Evolutionary conservation across 1,140 invertebrate species (phyloP).

Genomic region (Euwallacea similis): DNA sequence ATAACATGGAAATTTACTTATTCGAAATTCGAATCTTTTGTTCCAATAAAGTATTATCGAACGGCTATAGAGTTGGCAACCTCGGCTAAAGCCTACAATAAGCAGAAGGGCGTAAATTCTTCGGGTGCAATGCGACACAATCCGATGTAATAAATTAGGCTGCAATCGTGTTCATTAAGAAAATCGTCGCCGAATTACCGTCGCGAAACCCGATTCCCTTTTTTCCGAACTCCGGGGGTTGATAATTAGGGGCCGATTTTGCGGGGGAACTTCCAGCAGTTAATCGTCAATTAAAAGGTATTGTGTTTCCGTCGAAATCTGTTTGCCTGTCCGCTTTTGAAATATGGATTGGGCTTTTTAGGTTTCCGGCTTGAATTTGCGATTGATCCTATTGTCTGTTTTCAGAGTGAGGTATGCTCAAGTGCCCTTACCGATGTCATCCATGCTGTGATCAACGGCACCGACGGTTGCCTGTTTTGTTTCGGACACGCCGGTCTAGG

Average conservation of each 20-base stretch:
- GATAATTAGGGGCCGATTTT: slow-evolving; percentile 23
- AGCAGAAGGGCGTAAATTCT: slow-evolving; percentile 39
- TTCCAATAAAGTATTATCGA: background rate
- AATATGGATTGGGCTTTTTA: slow-evolving; percentile 2
- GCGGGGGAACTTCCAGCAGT: slow-evolving; percentile 6
- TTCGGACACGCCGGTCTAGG: slow-evolving; percentile 90
- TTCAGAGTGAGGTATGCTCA: slow-evolving; percentile 85
- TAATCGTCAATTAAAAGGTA: slow-evolving; percentile 20
- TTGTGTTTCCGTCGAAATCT: slow-evolving; percentile 10
- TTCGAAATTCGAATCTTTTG: background rate
- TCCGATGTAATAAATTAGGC: slow-evolving; percentile 43
- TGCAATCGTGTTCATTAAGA: slow-evolving; percentile 44
- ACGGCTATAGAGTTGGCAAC: slow-evolving; percentile 11
- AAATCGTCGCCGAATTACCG: slow-evolving; percentile 26
- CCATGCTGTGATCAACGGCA: slow-evolving; percentile 90
- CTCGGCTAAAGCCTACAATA: slow-evolving; percentile 16
- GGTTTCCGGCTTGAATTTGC: background rate
- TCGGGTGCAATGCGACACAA: slow-evolving; percentile 43
- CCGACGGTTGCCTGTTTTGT: slow-evolving; percentile 89
- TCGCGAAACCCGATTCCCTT: slow-evolving; percentile 28
- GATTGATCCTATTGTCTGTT: background rate
- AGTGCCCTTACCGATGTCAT: slow-evolving; percentile 90
- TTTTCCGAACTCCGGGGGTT: slow-evolving; percentile 12
- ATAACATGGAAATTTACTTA: background rate
- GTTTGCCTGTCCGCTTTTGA: slow-evolving; percentile 1